These are phyloP conservation scores for Lacanobia wlatinum DNA, from an alignment of 2,888 invertebrate genomes.

Conservation along the genomic window DNA sequence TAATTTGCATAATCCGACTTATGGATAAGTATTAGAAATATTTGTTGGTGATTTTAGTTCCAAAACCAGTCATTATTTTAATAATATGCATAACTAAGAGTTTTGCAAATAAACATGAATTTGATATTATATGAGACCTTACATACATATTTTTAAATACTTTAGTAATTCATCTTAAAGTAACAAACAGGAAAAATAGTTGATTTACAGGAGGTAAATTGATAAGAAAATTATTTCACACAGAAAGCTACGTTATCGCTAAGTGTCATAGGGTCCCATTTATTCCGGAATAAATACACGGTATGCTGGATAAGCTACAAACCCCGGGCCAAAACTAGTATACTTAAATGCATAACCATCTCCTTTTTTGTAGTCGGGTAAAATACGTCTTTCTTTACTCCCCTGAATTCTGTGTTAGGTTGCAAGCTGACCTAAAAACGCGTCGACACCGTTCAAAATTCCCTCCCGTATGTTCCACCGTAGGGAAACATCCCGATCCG, in stretches of 20 bases:
- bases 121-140: not conserved
- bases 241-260: too few relatives aligned
- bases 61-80: conserved; percentile 11
- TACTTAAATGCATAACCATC: too few relatives aligned
- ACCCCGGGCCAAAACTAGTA: too few relatives aligned
- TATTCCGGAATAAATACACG: too few relatives aligned
- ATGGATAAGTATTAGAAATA: conserved; percentile 35
- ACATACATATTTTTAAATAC: too few relatives aligned
- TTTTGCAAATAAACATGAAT: conserved; percentile 14
- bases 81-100: conserved; percentile 1
- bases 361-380: not conserved
- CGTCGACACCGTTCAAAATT: conserved; percentile 32
- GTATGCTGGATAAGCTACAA: too few relatives aligned
- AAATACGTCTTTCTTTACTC: too few relatives aligned
- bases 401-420: not conserved
- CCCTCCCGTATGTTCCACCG: conserved; percentile 60
- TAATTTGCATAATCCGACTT: conserved; percentile 60
- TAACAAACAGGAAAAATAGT: too few relatives aligned
- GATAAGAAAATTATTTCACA: too few relatives aligned
- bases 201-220: too few relatives aligned
- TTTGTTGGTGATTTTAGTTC: conserved; percentile 28
- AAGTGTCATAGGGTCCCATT: too few relatives aligned
- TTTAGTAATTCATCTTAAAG: too few relatives aligned
- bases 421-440: not conserved
- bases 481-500: conserved; percentile 61